Evolutionary conservation across 2,888 invertebrate species (phyloP).

Genomic region (Rhagophthalmus giganteus): DNA sequence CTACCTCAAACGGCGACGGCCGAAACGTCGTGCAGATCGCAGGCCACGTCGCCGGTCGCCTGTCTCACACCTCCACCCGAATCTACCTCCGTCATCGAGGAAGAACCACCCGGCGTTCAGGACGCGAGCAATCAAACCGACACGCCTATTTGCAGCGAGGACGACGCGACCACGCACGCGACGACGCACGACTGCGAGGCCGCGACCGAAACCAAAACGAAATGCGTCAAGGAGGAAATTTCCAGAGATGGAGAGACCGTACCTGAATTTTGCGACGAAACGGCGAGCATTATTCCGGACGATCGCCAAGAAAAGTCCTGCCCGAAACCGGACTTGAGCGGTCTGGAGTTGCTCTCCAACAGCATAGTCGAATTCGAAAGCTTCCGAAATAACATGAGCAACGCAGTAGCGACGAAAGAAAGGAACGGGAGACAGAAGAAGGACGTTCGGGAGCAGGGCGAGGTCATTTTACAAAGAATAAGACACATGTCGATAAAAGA

Average conservation of each 20-base stretch:
- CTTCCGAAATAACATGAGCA: constrained; percentile 40
- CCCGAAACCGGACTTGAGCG: constrained; percentile 70
- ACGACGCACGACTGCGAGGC: constrained; percentile 28
- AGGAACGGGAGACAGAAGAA: constrained; percentile 45
- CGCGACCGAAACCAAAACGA: constrained; percentile 22
- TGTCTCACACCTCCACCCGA: constrained; percentile 68
- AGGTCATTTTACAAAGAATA: constrained; percentile 51
- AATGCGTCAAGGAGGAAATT: constrained; percentile 15
- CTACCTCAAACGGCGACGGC: constrained; percentile 47
- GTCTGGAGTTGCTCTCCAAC: constrained; percentile 79
- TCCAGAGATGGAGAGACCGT: constrained; percentile 24
- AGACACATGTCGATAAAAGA: constrained; percentile 42
- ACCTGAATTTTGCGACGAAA: constrained; percentile 32
- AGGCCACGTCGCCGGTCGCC: constrained; percentile 57
- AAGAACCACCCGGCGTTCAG: constrained; percentile 66
- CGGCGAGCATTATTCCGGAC: constrained; percentile 1
- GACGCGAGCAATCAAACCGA: constrained; percentile 86
- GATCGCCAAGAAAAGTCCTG: constrained; percentile 4
- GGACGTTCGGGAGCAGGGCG: constrained; percentile 35
- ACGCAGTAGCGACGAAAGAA: constrained; percentile 36
- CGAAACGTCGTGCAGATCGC: constrained; percentile 53
- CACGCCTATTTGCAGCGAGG: constrained; percentile 70
- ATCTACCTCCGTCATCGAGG: constrained; percentile 44
- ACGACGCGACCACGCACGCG: constrained; percentile 57
- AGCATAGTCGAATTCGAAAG: constrained; percentile 80